Evolutionary conservation across 2,888 invertebrate genomes (phyloP), one percentile per base, ranked within the genome.

Genomic region (Brachyptera risi): DNA sequence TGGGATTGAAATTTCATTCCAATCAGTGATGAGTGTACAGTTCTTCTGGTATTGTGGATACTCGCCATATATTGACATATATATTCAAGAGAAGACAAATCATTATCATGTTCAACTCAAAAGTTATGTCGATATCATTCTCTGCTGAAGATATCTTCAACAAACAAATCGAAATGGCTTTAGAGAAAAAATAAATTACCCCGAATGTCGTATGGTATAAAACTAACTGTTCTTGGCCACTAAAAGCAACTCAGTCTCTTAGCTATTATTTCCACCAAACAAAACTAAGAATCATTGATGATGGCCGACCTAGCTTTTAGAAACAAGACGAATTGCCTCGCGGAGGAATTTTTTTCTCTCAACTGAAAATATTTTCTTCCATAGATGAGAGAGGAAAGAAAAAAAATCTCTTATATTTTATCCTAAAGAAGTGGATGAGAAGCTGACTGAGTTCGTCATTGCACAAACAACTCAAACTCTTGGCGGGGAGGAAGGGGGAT

Each of bases 381-480:
- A 21, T 31, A n/a, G n/a, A 27, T 21, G 17, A 31, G 37, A 47
- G 21, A 47, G 21, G 47, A 47, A 47, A 24, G 47, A 47, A 47
- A 24, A 54, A 54, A 54, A 44, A 17, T 19, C 21, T 54, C 54
- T 54, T 37, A 54, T 54, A 54, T 54, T 35, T 54, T 35, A 37
- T 35, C 54, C 44, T 19, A 17, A 31, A 37, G 54, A 54, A 54
- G 35, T 54, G 54, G 54, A 35, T 21, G 54, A 44, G 21, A n/a
- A n/a, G n/a, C n/a, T n/a, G n/a, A 21, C 17, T 4, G 44, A 37
- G 54, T 37, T 54, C 54, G 54, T 54, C 54, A 54, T 54, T 37
- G 7, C 37, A 54, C 54, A 54, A 54, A 54, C 54, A 54, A 54
- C 37, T 47, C 47, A 31, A 54, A 54, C 54, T 54, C 54, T 54